A percentile compares a stretch with the other conserved stretches of the same genome.
These are phyloP conservation scores for Drosophila aff. DNA, from an alignment of 1,140 invertebrate genomes.

Conservation along the genomic window DNA sequence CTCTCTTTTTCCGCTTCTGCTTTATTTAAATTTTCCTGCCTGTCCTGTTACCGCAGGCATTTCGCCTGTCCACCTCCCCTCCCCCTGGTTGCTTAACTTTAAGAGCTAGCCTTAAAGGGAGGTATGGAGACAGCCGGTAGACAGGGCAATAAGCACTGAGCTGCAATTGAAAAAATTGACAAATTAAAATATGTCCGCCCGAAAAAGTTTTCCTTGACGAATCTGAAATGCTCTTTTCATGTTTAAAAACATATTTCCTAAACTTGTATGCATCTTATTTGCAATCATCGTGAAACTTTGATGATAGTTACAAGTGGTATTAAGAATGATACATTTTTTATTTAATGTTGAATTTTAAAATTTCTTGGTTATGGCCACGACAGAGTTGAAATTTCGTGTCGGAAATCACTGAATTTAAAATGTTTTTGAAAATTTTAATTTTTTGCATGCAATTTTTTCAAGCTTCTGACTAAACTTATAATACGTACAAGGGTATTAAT, in stretches of 20 bases:
- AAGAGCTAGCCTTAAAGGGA: conserved; percentile 37
- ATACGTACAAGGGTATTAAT: too few species aligned
- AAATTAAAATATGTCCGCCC: conserved; percentile 22
- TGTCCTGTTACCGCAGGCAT: conserved; percentile 46
- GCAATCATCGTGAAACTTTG: too few species aligned
- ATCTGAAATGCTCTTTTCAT: not conserved
- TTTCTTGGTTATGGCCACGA: too few species aligned
- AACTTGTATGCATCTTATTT: not conserved
- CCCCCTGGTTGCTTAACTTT: conserved; percentile 25
- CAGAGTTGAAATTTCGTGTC: too few species aligned
- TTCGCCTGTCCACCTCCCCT: conserved; percentile 2
- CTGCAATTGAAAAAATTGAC: conserved; percentile 45
- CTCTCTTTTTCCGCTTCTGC: conserved; percentile 35
- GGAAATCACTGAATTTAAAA: too few species aligned
- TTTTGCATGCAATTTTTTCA: too few species aligned
- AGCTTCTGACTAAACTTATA: too few species aligned
- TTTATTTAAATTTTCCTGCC: conserved; percentile 75
- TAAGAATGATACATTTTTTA: too few species aligned
- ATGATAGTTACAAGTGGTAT: too few species aligned
- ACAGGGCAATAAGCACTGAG: conserved; percentile 30
- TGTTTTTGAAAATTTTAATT: too few species aligned
- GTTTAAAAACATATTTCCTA: not conserved
- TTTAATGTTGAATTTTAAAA: too few species aligned
- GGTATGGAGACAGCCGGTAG: conserved; percentile 2
- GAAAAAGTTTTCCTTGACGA: not conserved